A percentile compares a stretch with the other conserved stretches of the same genome.
Evolutionary conservation across 2,888 invertebrate species (phyloP).

Genomic region (Nyleta sp.): DNA sequence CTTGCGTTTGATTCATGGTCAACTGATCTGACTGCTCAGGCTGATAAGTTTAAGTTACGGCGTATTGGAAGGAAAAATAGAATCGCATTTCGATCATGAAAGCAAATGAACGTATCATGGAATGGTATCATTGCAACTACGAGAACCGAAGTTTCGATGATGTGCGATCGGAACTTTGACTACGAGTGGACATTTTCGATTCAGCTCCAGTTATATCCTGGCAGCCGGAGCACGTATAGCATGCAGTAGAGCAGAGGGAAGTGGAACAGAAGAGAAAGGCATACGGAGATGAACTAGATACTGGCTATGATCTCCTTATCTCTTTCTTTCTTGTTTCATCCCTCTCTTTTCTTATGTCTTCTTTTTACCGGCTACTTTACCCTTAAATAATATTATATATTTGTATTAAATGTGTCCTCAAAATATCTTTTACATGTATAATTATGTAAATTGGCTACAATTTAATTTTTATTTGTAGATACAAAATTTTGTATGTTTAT

Average conservation of each 20-base stretch:
- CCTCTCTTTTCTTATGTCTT: constrained; percentile 57
- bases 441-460: no score
- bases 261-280: constrained; percentile 83
- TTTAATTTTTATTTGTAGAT: no score
- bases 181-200: constrained; percentile 75
- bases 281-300: constrained; percentile 82
- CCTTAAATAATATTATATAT: constrained; percentile 26
- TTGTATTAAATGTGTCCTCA: no score
- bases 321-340: constrained; percentile 70
- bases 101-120: not conserved
- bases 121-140: constrained; percentile 17
- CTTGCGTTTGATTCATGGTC: no score
- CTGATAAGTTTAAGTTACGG: no score
- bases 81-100: no score
- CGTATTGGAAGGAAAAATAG: no score
- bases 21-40: no score
- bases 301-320: constrained; percentile 68
- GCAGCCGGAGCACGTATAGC: constrained; percentile 69
- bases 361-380: constrained; percentile 46
- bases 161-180: constrained; percentile 70
- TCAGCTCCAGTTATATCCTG: constrained; percentile 79
- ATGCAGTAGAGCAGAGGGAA: constrained; percentile 74
- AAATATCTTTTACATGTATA: no score
- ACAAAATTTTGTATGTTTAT: no score
- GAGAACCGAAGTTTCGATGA: constrained; percentile 65